Evolutionary conservation across 2,888 invertebrate genomes (phyloP).

Genomic region (Pachycephus smyrnensis): DNA sequence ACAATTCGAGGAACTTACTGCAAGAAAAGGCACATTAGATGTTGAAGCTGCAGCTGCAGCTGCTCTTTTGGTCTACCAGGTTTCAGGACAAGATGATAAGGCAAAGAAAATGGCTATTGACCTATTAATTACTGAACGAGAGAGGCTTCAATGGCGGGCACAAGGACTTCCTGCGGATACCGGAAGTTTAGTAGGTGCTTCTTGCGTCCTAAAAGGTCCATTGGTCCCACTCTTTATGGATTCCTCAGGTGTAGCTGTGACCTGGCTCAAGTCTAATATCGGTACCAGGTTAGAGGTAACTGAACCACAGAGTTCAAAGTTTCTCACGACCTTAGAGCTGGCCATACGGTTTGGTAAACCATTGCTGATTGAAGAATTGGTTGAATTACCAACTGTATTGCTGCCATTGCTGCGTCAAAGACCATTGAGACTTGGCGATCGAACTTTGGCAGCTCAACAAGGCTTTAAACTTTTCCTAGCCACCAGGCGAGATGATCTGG

Average conservation of each 20-base stretch:
- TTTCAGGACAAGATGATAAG: slow-evolving; percentile 46
- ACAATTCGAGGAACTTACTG: slow-evolving; percentile 52
- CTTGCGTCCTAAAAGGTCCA: slow-evolving; percentile 66
- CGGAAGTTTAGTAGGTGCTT: slow-evolving; percentile 58
- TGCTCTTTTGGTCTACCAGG: slow-evolving; percentile 57
- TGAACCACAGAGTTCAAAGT: slow-evolving; percentile 81
- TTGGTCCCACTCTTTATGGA: slow-evolving; percentile 87
- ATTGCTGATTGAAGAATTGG: slow-evolving; percentile 58
- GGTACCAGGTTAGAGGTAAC: slow-evolving; percentile 79
- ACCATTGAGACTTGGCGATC: slow-evolving; percentile 55
- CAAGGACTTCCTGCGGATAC: slow-evolving; percentile 82
- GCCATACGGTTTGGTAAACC: slow-evolving; percentile 73
- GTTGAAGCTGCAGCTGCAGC: slow-evolving; percentile 59
- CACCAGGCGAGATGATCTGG: slow-evolving; percentile 89
- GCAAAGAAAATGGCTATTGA: slow-evolving; percentile 53
- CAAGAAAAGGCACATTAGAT: slow-evolving; percentile 48
- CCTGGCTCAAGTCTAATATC: slow-evolving; percentile 83
- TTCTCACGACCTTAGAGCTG: slow-evolving; percentile 80
- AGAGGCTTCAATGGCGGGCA: slow-evolving; percentile 86
- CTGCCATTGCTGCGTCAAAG: slow-evolving; percentile 53
- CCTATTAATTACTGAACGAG: slow-evolving; percentile 72
- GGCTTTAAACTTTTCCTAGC: slow-evolving; percentile 64
- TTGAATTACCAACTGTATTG: slow-evolving; percentile 55
- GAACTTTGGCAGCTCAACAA: slow-evolving; percentile 51
- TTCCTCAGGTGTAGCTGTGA: slow-evolving; percentile 85